Conservation (phyloP, 2,797 vertebrate species). For the Coreius guichenoti region DNA sequence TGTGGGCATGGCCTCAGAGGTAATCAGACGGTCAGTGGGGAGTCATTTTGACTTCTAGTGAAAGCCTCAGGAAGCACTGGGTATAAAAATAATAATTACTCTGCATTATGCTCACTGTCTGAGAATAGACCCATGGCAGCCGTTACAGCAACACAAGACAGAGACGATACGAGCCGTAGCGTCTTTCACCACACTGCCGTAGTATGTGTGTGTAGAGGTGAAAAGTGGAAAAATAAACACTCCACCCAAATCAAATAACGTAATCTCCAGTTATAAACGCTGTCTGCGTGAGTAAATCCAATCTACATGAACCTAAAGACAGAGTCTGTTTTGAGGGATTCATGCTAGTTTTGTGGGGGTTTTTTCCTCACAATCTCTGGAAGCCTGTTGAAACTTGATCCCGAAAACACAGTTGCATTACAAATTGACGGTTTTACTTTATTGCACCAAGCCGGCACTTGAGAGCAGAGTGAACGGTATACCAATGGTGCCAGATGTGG, state of each 20-base stretch:
- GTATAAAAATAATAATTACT: slow-evolving; percentile 85
- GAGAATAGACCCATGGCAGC: slow-evolving; percentile 79
- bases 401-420: slow-evolving; percentile 34
- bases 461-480: slow-evolving; percentile 71
- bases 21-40: slow-evolving; percentile 80
- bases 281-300: slow-evolving; percentile 18
- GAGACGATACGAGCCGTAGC: not conserved
- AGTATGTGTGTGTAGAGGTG: not conserved
- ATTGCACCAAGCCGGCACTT: slow-evolving; percentile 80
- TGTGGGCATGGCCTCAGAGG: slow-evolving; percentile 76
- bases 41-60: slow-evolving; percentile 76
- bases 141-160: slow-evolving; percentile 65
- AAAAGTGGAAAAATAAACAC: slow-evolving; percentile 42
- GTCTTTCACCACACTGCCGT: not conserved
- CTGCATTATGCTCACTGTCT: slow-evolving; percentile 81
- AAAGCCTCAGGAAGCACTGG: slow-evolving; percentile 75
- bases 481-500: slow-evolving; percentile 36
- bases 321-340: slow-evolving; percentile 27
- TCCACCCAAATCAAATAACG: slow-evolving; percentile 39
- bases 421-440: slow-evolving; percentile 74
- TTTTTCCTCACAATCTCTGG: slow-evolving; percentile 23
- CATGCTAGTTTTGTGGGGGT: not conserved
- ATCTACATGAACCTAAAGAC: slow-evolving; percentile 28
- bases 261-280: slow-evolving; percentile 39
- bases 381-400: slow-evolving; percentile 55